Base-by-base conservation (phyloP, 2,113 vertebrate species). In the Bettongia penicillata region DNA sequence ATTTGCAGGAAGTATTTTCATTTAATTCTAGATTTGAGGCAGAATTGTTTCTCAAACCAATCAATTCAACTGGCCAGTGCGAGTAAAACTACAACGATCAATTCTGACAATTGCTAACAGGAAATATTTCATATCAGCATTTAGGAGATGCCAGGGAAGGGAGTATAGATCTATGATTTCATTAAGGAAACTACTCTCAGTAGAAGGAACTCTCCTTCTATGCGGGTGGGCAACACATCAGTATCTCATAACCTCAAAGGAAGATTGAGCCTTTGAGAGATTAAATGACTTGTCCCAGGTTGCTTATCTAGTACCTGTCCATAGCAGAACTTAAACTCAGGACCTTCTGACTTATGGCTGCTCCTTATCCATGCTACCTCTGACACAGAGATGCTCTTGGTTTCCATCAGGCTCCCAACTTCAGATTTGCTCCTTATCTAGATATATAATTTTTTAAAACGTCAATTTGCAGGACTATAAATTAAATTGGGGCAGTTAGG, bases 31-130 rank as follows among this genome's bases (percentile, higher is more conserved):
- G 48, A 61, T 53, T 24, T 91, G 48, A 9, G 23, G 10, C 53
- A 93, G 16, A 90, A 95, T 19, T 77, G 89, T 68, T 95, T 93
- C 52, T 51, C 51, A 1, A 91, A 90, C 95, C 93, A 91, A 96
- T 92, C 57, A 94, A 93, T 94, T 95, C 26, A 57, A 47, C 14
- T 84, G 68, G 31, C 2, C 93, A 77, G 14, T 68, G 37, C 19
- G 37, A 84, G 23, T 84, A 8, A 43, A 84, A 43, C 2, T 43
- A 84, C 19, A 43, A 84, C 23, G 23, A 8, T n/a, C 37, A 84
- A 22, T 84, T 84, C 8, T 8, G 19, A 23, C 19, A 84, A 23
- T 23, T 84, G 16, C n/a, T 84, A 84, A 84, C 19, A 84, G 68
- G 37, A 43, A 84, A 84, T 84, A 84, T 84, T 84, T 43, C 37